These are phyloP conservation scores for Rhagonycha lutea DNA, from an alignment of 2,888 invertebrate genomes.

Conservation along the genomic window DNA sequence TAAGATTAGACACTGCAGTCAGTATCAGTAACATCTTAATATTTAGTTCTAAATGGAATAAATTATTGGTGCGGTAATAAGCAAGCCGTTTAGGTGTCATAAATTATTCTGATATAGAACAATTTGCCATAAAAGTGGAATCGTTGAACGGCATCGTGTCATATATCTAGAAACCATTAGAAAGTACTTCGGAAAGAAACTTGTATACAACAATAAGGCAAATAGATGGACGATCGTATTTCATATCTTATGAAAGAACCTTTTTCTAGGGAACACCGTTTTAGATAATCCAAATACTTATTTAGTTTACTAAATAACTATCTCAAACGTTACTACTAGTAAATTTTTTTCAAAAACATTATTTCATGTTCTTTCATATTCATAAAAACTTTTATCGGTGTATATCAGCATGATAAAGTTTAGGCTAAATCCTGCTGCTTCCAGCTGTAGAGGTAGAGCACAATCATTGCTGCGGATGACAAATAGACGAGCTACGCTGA, in stretches of 20 bases:
- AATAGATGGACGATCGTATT: conserved; percentile 48
- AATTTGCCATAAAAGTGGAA: conserved; percentile 47
- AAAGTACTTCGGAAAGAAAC: conserved; percentile 48
- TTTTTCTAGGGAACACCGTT: conserved; percentile 27
- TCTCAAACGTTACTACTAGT: conserved; percentile 26
- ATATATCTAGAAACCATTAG: conserved; percentile 47
- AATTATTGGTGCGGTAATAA: conserved; percentile 48
- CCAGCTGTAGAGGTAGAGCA: conserved; percentile 36
- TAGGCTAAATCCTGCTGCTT: conserved; percentile 37
- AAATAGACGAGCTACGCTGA: conserved; percentile 37
- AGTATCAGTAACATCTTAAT: conserved; percentile 50
- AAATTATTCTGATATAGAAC: conserved; percentile 46
- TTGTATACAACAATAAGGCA: conserved; percentile 47
- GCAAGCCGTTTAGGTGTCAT: conserved; percentile 45
- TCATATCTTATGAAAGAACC: conserved; percentile 45
- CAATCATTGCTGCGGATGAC: conserved; percentile 31
- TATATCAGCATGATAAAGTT: conserved; percentile 40
- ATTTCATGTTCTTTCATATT: conserved; percentile 24
- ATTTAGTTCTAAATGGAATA: conserved; percentile 51
- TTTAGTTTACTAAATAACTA: conserved; percentile 32
- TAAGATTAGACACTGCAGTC: conserved; percentile 49
- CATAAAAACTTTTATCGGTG: conserved; percentile 26
- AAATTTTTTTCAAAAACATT: not conserved
- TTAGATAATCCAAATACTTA: not conserved
- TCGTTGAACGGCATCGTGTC: conserved; percentile 44